phyloP scores from a whole-genome alignment of 2,888 invertebrate species.

The Gymnoscelis rufifasciata region DNA sequence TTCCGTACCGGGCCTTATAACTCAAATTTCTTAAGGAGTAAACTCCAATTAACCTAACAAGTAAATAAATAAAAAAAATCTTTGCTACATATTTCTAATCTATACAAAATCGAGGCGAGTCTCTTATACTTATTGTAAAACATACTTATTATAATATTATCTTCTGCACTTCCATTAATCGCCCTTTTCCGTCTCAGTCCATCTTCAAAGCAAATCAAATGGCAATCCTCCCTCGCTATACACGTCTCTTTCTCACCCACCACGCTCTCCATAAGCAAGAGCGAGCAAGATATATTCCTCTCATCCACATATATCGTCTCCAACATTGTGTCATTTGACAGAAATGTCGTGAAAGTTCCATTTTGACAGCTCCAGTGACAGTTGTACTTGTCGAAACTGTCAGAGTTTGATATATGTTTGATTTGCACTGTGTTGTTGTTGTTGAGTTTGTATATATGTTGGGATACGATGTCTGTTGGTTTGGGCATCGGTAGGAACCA shows the following conservation, averaged over 20 bases:
- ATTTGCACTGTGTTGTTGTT: no score
- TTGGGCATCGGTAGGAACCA: conserved; percentile 79
- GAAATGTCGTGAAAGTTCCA: conserved; percentile 47
- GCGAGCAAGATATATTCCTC: conserved; percentile 52
- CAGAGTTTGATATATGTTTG: conserved; percentile 12
- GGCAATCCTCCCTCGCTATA: conserved; percentile 47
- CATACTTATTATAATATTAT: not conserved
- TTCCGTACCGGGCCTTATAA: no score
- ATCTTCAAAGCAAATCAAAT: conserved; percentile 59
- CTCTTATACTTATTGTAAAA: no score
- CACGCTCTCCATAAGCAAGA: conserved; percentile 53
- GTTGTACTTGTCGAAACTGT: conserved; percentile 47
- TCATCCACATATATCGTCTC: conserved; percentile 54
- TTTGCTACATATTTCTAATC: no score
- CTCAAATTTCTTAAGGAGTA: no score
- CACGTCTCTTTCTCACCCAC: conserved; percentile 49
- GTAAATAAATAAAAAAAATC: no score
- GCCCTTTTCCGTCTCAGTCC: conserved; percentile 29
- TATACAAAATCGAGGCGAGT: no score
- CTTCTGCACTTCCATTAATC: not conserved
- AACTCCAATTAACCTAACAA: no score
- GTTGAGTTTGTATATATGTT: conserved; percentile 52
- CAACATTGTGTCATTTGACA: conserved; percentile 52
- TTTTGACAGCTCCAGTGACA: conserved; percentile 64
- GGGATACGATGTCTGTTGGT: conserved; percentile 12